A percentile compares a stretch with the other conserved stretches of the same genome.
These are phyloP conservation scores for Ctenopoma kingsleyae DNA, from an alignment of 2,797 vertebrate genomes.

Conservation along the genomic window DNA sequence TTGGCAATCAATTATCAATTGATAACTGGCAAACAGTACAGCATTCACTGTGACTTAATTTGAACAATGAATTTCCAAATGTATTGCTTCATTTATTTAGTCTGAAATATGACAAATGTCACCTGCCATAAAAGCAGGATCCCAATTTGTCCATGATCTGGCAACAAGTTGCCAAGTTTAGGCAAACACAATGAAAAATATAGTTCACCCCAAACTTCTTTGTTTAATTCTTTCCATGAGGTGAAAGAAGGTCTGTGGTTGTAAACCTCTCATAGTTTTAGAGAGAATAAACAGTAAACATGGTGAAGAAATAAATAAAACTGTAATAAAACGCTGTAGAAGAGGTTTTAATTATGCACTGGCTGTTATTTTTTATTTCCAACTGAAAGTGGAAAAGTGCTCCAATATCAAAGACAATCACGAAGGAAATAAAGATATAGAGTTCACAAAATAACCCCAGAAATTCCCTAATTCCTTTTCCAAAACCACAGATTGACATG, in stretches of 20 bases:
- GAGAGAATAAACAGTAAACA: conserved; percentile 73
- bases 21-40: background rate
- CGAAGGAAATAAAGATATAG: conserved; percentile 57
- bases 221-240: conserved; percentile 68
- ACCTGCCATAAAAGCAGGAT: conserved; percentile 5
- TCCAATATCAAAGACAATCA: conserved; percentile 63
- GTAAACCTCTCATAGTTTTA: conserved; percentile 58
- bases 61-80: background rate
- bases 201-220: conserved; percentile 29
- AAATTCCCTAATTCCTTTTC: conserved; percentile 47
- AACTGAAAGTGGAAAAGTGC: conserved; percentile 53
- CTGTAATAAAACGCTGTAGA: conserved; percentile 60
- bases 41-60: conserved; percentile 2
- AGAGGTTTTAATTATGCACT: conserved; percentile 57
- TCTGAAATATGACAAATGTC: conserved; percentile 14
- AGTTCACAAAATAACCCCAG: conserved; percentile 52
- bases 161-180: conserved; percentile 21
- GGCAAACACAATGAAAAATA: conserved; percentile 29
- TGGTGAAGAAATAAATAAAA: conserved; percentile 68
- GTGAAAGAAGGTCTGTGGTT: conserved; percentile 53
- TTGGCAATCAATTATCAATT: too few species aligned
- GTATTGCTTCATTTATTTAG: background rate
- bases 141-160: background rate
- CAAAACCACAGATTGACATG: conserved; percentile 59
- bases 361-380: conserved; percentile 60